Evolutionary conservation across 2,888 invertebrate genomes (phyloP), one percentile per base, ranked within the genome.

Genomic region (Cepaea hortensis): DNA sequence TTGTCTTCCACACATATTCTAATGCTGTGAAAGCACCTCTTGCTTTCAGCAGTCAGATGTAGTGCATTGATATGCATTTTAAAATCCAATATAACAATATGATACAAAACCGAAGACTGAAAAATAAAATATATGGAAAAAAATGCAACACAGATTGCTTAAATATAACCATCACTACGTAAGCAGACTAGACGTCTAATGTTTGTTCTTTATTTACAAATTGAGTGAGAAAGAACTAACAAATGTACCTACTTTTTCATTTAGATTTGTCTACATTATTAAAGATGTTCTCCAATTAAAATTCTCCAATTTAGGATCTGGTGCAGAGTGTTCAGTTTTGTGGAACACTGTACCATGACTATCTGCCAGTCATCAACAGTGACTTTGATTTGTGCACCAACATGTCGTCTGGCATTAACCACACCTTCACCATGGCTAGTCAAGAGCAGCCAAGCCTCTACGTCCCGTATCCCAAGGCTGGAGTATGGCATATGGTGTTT

Each of bases 381-480:
- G 73, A 73, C 79, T 83, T 85, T 85, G 84, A 88, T 68, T n/a
- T 85, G 50, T 88, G 88, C 55, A 20, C 35, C n/a, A 81, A 81
- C 46, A 35, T 68, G 48, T 65, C 84, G 65, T 35, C 81, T 68
- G 68, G 76, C n/a, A 48, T 87, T 9, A 84, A 76, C n/a, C 62
- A 82, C 35, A 83, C 76, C 65, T 77, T 70, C 18, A 48, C 61
- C 11, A 68, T 23, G 18, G 46, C 35, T 5, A 79, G 62, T 20
- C 35, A 20, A 13, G 61, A 61, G 0, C 77, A 81, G 13, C 65
- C 73, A 3, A 73, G 20, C n/a, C 72, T 82, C 35, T 89, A 87
- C 46, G 88, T 89, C 35, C 89, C 89, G 5, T 89, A 88, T 73
- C 89, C 89, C 4, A 85, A 79, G 61, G 79, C 68, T 23, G 89